A percentile compares a stretch with the other conserved stretches of the same genome.
Conservation (phyloP, 2,797 vertebrate species). For the Caiman crocodilus region DNA sequence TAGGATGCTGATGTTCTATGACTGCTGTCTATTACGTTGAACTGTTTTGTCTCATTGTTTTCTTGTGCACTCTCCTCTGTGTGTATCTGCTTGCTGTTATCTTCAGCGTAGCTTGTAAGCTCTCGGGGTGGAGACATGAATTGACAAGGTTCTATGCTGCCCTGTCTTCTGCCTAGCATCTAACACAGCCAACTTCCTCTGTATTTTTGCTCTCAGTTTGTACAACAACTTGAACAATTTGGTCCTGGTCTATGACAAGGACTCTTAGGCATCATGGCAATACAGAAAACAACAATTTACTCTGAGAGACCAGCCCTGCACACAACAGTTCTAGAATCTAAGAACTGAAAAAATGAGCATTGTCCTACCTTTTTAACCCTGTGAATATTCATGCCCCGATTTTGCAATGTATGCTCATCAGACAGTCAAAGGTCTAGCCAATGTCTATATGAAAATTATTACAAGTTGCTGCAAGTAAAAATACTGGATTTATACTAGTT, state of each 20-base stretch:
- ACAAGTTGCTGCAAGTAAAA: neutral
- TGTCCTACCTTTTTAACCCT: neutral
- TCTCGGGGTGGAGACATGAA: neutral
- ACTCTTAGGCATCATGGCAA: neutral
- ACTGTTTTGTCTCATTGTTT: neutral
- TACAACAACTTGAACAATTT: neutral
- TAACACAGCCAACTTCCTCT: neutral
- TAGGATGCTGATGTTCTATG: neutral
- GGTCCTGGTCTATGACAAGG: neutral
- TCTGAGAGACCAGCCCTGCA: neutral
- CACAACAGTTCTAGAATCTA: neutral
- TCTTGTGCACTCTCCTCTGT: too few species aligned
- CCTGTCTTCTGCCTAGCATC: too few species aligned
- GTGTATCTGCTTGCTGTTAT: neutral
- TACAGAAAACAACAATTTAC: neutral
- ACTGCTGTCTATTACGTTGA: neutral
- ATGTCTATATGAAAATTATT: neutral
- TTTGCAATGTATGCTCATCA: neutral
- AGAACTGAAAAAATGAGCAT: neutral
- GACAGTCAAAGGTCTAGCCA: neutral
- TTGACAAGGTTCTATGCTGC: too few species aligned
- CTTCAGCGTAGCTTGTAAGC: neutral
- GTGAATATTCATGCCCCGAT: accelerated
- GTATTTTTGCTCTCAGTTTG: neutral
- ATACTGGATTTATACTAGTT: neutral